phyloP scores from a whole-genome alignment of 2,113 vertebrate species.

The Rhea americana region DNA sequence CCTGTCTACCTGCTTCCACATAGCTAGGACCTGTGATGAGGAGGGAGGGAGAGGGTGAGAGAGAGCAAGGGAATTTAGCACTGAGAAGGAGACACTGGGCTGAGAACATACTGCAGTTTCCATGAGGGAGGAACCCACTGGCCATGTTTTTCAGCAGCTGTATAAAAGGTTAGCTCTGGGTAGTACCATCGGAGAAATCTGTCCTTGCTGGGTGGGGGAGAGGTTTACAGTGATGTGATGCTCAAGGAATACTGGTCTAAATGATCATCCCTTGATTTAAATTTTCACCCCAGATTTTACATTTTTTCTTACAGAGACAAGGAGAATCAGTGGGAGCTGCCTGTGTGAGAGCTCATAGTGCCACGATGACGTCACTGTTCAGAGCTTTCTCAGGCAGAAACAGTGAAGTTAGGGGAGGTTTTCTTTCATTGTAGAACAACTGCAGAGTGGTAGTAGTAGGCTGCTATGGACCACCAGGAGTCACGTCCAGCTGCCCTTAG shows the following conservation, averaged over 20 bases:
- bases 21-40: background rate
- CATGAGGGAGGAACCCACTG: background rate
- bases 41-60: background rate
- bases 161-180: background rate
- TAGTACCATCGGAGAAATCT: background rate
- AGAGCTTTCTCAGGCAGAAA: background rate
- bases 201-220: background rate
- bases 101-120: background rate
- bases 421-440: background rate
- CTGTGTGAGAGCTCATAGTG: background rate
- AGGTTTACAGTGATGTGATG: background rate
- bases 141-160: background rate
- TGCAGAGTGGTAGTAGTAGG: background rate
- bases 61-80: background rate
- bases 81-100: background rate
- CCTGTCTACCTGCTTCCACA: background rate
- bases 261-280: background rate
- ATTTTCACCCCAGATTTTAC: background rate
- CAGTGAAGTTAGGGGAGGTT: background rate
- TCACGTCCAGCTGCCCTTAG: background rate
- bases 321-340: background rate
- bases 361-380: background rate
- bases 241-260: background rate
- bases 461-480: fast-evolving
- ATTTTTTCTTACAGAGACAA: background rate